Conservation (phyloP, 2,797 vertebrate genomes). For the Malurus leucopterus region DNA sequence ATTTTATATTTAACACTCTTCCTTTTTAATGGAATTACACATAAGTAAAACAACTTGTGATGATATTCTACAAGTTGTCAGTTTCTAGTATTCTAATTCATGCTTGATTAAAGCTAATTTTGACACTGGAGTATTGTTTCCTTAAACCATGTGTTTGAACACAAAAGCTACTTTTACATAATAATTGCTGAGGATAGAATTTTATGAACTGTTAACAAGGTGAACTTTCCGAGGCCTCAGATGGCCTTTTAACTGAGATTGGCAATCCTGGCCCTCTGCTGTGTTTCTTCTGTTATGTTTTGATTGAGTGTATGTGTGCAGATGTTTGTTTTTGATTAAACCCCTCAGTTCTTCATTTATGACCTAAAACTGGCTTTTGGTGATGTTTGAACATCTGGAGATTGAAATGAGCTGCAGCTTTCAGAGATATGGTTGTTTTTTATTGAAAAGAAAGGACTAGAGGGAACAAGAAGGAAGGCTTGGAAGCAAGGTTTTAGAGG, state of each 20-base stretch:
- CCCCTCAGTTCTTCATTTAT: constrained; percentile 45
- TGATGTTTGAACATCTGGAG: constrained; percentile 64
- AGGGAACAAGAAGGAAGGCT: neutral
- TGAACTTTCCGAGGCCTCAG: constrained; percentile 31
- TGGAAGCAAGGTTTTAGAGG: constrained; percentile 3
- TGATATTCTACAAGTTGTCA: neutral
- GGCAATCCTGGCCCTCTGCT: constrained; percentile 29
- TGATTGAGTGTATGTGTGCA: neutral
- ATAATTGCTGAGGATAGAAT: constrained; percentile 47
- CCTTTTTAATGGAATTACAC: neutral
- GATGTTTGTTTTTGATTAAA: constrained; percentile 56
- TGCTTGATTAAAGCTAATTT: constrained; percentile 27
- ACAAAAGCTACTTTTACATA: constrained; percentile 26
- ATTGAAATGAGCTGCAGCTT: neutral
- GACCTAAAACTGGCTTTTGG: constrained; percentile 49
- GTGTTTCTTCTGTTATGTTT: constrained; percentile 1
- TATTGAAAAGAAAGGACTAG: constrained; percentile 50
- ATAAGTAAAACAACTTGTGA: neutral
- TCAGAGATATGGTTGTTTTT: constrained; percentile 13
- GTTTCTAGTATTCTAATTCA: constrained; percentile 20
- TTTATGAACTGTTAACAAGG: constrained; percentile 55
- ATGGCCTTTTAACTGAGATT: constrained; percentile 39
- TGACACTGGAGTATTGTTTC: constrained; percentile 20
- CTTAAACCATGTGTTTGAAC: constrained; percentile 1
- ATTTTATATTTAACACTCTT: neutral